Evolutionary conservation across 2,888 invertebrate genomes (phyloP).

Genomic region (Mechanitis messenoides): DNA sequence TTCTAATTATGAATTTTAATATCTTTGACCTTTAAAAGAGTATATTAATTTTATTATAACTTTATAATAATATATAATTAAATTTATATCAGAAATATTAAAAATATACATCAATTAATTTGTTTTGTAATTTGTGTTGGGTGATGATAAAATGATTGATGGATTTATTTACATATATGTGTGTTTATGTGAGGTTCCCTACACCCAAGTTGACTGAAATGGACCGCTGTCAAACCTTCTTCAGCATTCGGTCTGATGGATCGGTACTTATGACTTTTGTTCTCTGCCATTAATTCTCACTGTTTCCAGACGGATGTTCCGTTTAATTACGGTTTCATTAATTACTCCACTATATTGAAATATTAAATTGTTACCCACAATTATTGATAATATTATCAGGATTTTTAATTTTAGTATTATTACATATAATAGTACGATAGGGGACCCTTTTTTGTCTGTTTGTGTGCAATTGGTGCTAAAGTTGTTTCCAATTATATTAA

Average conservation of each 20-base stretch:
- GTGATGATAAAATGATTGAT: constrained; percentile 11
- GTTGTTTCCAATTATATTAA: no score
- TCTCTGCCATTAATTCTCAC: constrained; percentile 35
- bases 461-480: no score
- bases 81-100: no score
- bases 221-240: constrained; percentile 35
- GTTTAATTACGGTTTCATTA: constrained; percentile 22
- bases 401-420: not conserved
- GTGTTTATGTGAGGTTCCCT: constrained; percentile 9
- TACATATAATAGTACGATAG: no score
- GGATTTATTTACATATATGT: constrained; percentile 13
- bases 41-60: not conserved
- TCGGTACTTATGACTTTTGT: constrained; percentile 36
- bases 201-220: constrained; percentile 16
- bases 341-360: constrained; percentile 16
- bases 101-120: not conserved
- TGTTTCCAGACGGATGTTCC: constrained; percentile 27
- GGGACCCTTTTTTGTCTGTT: no score
- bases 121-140: not conserved
- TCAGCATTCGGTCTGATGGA: constrained; percentile 32
- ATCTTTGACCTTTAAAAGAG: constrained; percentile 12
- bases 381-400: constrained; percentile 2
- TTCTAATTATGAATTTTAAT: constrained; percentile 1
- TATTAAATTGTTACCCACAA: constrained; percentile 4
- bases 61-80: no score